A percentile compares a stretch with the other conserved stretches of the same genome.
These are phyloP conservation scores for Tiphia femorata DNA, from an alignment of 2,888 invertebrate species.

Conservation along the genomic window DNA sequence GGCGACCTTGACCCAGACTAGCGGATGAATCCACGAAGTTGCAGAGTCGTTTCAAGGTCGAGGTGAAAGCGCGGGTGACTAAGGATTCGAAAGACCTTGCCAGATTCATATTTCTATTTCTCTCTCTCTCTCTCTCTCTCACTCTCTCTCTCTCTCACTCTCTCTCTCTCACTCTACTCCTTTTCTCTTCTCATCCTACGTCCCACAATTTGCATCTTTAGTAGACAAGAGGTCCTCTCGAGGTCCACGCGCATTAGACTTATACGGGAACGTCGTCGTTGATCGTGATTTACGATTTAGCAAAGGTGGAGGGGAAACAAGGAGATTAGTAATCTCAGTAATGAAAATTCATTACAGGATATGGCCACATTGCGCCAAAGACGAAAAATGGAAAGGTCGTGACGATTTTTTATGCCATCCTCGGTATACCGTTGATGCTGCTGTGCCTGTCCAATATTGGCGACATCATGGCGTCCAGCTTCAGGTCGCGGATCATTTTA, in stretches of 20 bases:
- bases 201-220: conserved; percentile 1
- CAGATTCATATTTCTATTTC: conserved; percentile 3
- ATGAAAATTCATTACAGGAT: conserved; percentile 74
- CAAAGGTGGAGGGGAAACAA: too few species aligned
- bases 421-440: conserved; percentile 95
- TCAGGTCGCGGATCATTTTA: conserved; percentile 72
- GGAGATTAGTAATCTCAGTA: background rate
- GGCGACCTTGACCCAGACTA: conserved; percentile 45
- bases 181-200: too few species aligned
- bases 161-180: too few species aligned
- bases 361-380: conserved; percentile 95
- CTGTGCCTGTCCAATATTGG: conserved; percentile 94
- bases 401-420: conserved; percentile 95
- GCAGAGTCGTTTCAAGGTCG: conserved; percentile 22
- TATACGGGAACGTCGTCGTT: too few species aligned
- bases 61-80: conserved; percentile 17
- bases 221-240: background rate
- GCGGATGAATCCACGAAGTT: conserved; percentile 10
- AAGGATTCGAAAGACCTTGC: conserved; percentile 12
- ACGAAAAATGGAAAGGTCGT: conserved; percentile 94
- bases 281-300: too few species aligned
- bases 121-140: too few species aligned
- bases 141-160: too few species aligned
- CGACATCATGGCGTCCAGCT: conserved; percentile 93
- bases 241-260: background rate